Evolutionary conservation across 2,113 vertebrate genomes (phyloP).

Genomic region (Hippocampus zosterae): DNA sequence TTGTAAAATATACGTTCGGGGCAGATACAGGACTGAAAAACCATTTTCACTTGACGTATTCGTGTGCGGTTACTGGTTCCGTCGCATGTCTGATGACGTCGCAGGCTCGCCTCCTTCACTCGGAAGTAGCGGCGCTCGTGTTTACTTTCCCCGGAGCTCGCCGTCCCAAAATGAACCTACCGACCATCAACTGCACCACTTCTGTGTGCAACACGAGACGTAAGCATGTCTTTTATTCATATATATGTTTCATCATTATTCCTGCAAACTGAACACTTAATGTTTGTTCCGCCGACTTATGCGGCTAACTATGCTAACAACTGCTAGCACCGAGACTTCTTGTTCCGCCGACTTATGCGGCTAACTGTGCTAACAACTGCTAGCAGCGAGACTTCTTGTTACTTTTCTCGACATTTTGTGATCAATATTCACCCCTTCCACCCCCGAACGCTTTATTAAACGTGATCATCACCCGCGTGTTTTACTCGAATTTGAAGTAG

Average conservation of each 20-base stretch:
- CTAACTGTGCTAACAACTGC: background rate
- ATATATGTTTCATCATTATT: background rate
- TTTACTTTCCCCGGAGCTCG: slow-evolving; percentile 27
- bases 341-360: background rate
- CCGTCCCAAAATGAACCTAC: slow-evolving; percentile 41
- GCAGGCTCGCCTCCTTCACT: background rate
- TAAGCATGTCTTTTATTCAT: slow-evolving; percentile 25
- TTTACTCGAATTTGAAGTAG: background rate
- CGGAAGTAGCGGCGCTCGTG: slow-evolving; percentile 33
- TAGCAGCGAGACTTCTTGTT: background rate
- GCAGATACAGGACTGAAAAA: too few relatives aligned
- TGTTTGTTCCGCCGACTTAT: background rate
- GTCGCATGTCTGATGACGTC: slow-evolving; percentile 14
- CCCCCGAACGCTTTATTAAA: background rate
- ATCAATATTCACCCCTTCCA: background rate
- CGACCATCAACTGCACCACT: slow-evolving; percentile 49
- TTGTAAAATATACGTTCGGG: too few relatives aligned
- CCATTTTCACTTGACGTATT: too few relatives aligned
- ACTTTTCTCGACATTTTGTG: background rate
- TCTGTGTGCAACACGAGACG: slow-evolving; percentile 52
- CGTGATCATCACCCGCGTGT: background rate
- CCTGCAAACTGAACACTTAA: background rate
- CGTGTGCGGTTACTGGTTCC: background rate
- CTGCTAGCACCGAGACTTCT: background rate
- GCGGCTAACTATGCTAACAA: background rate